phyloP scores from a whole-genome alignment of 2,888 invertebrate genomes.

The Dicyrtoma fusca region DNA sequence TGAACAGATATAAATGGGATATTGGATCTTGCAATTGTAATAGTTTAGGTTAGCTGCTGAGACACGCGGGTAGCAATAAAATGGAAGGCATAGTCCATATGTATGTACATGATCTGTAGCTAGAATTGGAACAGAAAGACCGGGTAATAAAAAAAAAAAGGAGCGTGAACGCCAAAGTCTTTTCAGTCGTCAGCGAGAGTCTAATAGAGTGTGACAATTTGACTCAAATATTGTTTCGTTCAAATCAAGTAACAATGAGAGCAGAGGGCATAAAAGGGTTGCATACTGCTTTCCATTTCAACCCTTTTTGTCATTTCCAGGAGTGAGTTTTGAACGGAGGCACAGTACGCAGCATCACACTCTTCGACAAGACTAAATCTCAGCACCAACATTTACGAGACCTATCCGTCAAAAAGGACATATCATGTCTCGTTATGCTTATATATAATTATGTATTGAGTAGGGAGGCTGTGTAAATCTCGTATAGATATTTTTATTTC shows the following conservation, averaged over 20 bases:
- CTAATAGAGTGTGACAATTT: slow-evolving; percentile 57
- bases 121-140: slow-evolving; percentile 9
- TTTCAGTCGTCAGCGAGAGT: slow-evolving; percentile 40
- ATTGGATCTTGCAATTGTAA: too few species aligned
- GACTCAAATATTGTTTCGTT: slow-evolving; percentile 57
- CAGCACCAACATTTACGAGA: background rate
- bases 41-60: too few species aligned
- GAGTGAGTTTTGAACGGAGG: slow-evolving; percentile 22
- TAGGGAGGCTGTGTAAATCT: too few species aligned
- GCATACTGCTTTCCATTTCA: slow-evolving; percentile 36
- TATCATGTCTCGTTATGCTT: slow-evolving; percentile 17
- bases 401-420: slow-evolving; percentile 27
- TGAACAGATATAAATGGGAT: too few species aligned
- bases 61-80: slow-evolving; percentile 20
- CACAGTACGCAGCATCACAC: slow-evolving; percentile 37
- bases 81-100: slow-evolving; percentile 1
- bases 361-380: background rate
- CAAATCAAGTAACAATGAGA: slow-evolving; percentile 52
- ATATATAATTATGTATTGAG: too few species aligned
- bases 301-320: slow-evolving; percentile 43
- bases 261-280: slow-evolving; percentile 46
- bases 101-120: background rate
- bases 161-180: slow-evolving; percentile 39
- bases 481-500: too few species aligned
- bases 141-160: slow-evolving; percentile 33